phyloP scores from a whole-genome alignment of 2,888 invertebrate genomes.

The Celastrina argiolus region DNA sequence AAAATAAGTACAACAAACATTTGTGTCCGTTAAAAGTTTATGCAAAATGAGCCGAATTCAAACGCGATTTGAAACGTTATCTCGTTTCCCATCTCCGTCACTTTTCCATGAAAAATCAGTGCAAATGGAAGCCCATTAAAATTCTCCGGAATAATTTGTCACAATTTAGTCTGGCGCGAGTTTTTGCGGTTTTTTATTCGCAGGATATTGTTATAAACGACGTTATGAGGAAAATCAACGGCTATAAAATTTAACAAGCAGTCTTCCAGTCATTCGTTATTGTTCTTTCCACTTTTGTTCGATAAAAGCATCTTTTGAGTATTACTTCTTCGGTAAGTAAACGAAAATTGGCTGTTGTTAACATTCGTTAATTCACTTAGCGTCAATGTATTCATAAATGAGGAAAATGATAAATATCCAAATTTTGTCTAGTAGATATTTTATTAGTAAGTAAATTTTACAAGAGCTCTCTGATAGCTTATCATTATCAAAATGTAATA shows the following conservation, averaged over 20 bases:
- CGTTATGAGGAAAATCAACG: constrained; percentile 31
- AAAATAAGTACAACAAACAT: neutral
- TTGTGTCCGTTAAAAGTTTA: neutral
- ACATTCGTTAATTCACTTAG: neutral
- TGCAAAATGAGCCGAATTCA: neutral
- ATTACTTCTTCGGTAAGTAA: neutral
- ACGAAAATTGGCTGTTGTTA: neutral
- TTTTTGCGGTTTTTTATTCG: constrained; percentile 43
- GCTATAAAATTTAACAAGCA: constrained; percentile 23
- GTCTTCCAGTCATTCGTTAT: constrained; percentile 22
- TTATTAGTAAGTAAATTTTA: too few species aligned
- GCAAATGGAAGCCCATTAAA: constrained; percentile 20
- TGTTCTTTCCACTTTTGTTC: constrained; percentile 19
- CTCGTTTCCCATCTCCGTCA: neutral
- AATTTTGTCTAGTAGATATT: too few species aligned
- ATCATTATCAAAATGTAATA: too few species aligned
- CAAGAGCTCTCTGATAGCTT: too few species aligned
- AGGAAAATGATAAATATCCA: too few species aligned
- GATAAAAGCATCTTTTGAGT: constrained; percentile 3
- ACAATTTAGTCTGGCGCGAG: constrained; percentile 52
- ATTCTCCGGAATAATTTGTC: constrained; percentile 46
- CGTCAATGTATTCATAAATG: neutral
- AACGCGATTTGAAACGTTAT: constrained; percentile 15
- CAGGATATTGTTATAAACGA: constrained; percentile 56
- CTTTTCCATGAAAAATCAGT: constrained; percentile 11